A percentile compares a stretch with the other conserved stretches of the same genome.
Evolutionary conservation across 2,113 vertebrate species (phyloP).

Genomic region (Mus musculus): DNA sequence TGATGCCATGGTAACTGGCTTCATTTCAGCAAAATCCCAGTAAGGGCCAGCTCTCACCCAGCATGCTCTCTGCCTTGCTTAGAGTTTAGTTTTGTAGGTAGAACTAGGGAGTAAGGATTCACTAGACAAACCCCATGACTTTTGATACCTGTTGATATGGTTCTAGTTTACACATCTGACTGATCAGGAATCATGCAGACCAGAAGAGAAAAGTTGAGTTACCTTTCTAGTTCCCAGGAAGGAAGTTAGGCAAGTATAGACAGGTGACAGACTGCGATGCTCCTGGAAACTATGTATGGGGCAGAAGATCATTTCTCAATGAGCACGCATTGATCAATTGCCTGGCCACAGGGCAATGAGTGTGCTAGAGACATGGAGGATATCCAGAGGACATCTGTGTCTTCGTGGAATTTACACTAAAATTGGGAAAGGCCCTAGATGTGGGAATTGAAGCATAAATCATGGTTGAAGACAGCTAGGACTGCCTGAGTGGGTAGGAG

Average conservation of each 20-base stretch:
- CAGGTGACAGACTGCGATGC: background rate
- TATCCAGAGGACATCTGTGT: constrained; percentile 33
- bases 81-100: background rate
- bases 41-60: background rate
- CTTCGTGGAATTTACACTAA: constrained; percentile 31
- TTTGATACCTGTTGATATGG: background rate
- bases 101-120: background rate
- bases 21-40: background rate
- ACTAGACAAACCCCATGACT: background rate
- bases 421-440: background rate
- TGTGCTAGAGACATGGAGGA: background rate
- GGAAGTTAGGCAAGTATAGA: background rate
- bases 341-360: background rate
- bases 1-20: background rate
- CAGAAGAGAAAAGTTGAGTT: constrained; percentile 14
- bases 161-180: background rate
- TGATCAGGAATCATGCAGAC: background rate
- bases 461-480: background rate
- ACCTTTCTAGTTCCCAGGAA: background rate
- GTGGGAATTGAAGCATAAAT: background rate
- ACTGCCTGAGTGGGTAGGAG: background rate
- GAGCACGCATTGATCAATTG: constrained; percentile 7
- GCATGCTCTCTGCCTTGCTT: background rate
- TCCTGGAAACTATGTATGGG: background rate
- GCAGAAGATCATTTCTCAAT: constrained; percentile 28